These are phyloP conservation scores for Trachythela sp. DNA, from an alignment of 64 coral and sea anemone species.

Conservation along the genomic window DNA sequence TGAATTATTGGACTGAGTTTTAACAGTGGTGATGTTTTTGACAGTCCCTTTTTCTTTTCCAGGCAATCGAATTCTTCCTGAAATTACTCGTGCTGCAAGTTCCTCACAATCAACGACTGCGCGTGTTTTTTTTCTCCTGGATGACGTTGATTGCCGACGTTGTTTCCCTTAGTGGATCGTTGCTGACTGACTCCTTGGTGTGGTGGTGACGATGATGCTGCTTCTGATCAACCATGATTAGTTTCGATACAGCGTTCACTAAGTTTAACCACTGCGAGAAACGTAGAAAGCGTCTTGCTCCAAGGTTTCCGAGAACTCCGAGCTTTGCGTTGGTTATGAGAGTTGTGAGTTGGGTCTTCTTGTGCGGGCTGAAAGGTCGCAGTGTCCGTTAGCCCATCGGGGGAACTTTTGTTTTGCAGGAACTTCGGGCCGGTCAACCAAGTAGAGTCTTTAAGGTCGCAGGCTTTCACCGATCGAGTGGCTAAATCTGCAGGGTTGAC, in stretches of 20 bases:
- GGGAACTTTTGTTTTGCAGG: background rate
- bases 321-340: background rate
- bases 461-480: constrained; percentile 11
- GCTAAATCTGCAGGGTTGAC: constrained; percentile 34
- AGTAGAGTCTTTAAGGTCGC: background rate
- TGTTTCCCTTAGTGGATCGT: too few relatives aligned
- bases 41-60: background rate
- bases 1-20: too few relatives aligned
- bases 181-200: too few relatives aligned
- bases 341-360: background rate
- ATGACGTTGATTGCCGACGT: too few relatives aligned
- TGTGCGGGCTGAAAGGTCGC: background rate
- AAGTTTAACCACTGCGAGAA: too few relatives aligned
- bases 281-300: background rate
- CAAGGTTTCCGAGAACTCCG: background rate
- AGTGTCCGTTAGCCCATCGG: background rate
- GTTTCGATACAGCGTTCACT: too few relatives aligned
- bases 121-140: too few relatives aligned
- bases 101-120: too few relatives aligned
- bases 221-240: background rate
- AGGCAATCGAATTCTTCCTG: too few relatives aligned
- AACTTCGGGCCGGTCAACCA: constrained; percentile 6
- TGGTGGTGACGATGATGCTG: too few relatives aligned
- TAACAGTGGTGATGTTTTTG: too few relatives aligned
- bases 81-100: background rate